Evolutionary conservation across 2,113 vertebrate species (phyloP).

Genomic region (Rhabdomys dilectus): DNA sequence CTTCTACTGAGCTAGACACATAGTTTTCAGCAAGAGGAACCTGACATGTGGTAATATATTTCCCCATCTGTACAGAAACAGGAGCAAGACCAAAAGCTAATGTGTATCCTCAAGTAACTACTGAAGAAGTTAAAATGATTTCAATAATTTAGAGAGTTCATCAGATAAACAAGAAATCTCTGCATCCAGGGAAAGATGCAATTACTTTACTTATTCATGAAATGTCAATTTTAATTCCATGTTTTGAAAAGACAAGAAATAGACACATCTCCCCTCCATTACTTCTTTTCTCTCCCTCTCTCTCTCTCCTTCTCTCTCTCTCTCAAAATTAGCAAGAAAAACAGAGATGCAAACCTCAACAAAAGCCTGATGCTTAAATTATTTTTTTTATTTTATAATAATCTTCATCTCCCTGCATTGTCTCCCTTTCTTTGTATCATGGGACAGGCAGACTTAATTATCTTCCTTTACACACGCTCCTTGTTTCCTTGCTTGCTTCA

Average conservation of each 20-base stretch:
- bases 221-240: constrained; percentile 71
- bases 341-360: constrained; percentile 10
- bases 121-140: constrained; percentile 69
- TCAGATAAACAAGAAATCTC: constrained; percentile 71
- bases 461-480: constrained; percentile 38
- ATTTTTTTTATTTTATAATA: constrained; percentile 71
- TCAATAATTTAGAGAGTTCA: constrained; percentile 74
- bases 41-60: background rate
- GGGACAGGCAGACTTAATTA: constrained; percentile 59
- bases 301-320: background rate
- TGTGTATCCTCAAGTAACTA: constrained; percentile 64
- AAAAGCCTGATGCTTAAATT: constrained; percentile 68
- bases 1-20: background rate
- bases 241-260: constrained; percentile 79
- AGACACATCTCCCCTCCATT: constrained; percentile 10
- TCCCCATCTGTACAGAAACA: background rate
- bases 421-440: constrained; percentile 63
- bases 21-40: constrained; percentile 10
- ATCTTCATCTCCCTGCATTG: constrained; percentile 62
- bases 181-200: constrained; percentile 74
- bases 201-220: constrained; percentile 70
- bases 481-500: constrained; percentile 50
- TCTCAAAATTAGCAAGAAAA: background rate
- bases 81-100: background rate
- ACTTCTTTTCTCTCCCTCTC: background rate